Percentiles rank a stretch among this genome's conserved stretches.
Evolutionary conservation across 53 echinoderm and acorn worm genomes (phyloP).

Genomic region (Astropecten irregularis): DNA sequence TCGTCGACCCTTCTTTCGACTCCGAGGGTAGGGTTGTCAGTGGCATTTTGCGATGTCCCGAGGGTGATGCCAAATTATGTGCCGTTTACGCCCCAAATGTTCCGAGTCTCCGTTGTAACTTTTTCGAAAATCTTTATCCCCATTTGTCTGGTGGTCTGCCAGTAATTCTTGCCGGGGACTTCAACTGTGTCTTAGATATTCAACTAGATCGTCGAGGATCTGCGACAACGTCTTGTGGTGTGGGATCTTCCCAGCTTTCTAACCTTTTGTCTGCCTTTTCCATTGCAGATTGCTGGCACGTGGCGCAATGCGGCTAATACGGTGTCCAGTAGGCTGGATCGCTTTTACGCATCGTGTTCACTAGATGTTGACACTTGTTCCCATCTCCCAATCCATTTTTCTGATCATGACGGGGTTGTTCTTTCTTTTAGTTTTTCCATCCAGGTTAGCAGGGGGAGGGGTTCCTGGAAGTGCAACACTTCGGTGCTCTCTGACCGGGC

Average conservation of each 20-base stretch:
- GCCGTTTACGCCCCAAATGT: neutral
- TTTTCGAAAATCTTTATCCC: neutral
- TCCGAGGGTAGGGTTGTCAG: neutral
- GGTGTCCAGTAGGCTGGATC: neutral
- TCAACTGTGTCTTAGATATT: neutral
- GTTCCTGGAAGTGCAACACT: constrained; percentile 66
- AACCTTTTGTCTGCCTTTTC: neutral
- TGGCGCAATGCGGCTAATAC: neutral
- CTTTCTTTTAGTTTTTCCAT: constrained; percentile 31
- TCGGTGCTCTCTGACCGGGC: constrained; percentile 9
- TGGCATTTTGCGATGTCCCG: constrained; percentile 5
- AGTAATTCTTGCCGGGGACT: neutral
- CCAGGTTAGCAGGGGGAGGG: neutral
- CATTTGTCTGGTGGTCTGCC: neutral
- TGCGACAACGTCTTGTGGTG: neutral
- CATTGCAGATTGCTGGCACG: neutral
- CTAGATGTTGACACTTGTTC: constrained; percentile 11
- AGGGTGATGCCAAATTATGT: neutral
- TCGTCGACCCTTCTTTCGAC: neutral
- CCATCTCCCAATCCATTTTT: too few relatives aligned
- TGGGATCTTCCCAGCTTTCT: neutral
- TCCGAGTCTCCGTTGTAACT: neutral
- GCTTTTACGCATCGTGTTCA: too few relatives aligned
- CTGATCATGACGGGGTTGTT: too few relatives aligned
- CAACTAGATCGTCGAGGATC: neutral